Base-by-base conservation (phyloP, 2,888 invertebrate species). In the Hecatera dysodea region DNA sequence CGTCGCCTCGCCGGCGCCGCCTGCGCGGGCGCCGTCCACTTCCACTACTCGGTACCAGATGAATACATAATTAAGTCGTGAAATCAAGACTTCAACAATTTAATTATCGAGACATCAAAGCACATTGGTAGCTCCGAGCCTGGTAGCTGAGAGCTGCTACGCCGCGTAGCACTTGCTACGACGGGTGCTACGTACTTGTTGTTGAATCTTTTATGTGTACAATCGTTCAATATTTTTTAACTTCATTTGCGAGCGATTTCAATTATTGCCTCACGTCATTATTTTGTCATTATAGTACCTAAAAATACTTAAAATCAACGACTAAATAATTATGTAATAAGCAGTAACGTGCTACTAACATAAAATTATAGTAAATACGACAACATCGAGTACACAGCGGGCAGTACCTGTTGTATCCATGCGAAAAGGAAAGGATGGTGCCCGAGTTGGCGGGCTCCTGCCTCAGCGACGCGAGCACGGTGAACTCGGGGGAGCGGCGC, bases 401-500 rank as follows among this genome's bases (percentile, higher is more conserved):
- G 70, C 61, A 62, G 29, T 96, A 97, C 97, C 97, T 97, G 96
- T 97, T 97, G 94, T 97, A 97, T 89, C 98, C 98, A 93, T 97
- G 97, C 78, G 98, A 97, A 95, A 98, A 98, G 88, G 98, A 98
- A 86, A 98, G 96, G 87, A 98, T 97, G 85, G 98, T 97, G 90
- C 98, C 98, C 80, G 98, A 97, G 96, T 98, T 98, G 88, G 97
- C 97, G 84, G 97, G 97, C 93, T 98, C 98, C 93, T 98, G 98
- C 77, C 97, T 97, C 79, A 98, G 94, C 87, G 97, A 96, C 70
- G 98, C 98, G 85, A 98, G 97, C 90, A 98, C 96, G 76, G 98
- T 98, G 96, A 98, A 98, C 96, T 98, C 98, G 73, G 97, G 96
- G 87, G 97, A 97, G 89, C 96, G 96, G 77, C 97, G 97, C 90